Base-by-base conservation (phyloP, 2,113 vertebrate genomes). In the Macrotus californicus region DNA sequence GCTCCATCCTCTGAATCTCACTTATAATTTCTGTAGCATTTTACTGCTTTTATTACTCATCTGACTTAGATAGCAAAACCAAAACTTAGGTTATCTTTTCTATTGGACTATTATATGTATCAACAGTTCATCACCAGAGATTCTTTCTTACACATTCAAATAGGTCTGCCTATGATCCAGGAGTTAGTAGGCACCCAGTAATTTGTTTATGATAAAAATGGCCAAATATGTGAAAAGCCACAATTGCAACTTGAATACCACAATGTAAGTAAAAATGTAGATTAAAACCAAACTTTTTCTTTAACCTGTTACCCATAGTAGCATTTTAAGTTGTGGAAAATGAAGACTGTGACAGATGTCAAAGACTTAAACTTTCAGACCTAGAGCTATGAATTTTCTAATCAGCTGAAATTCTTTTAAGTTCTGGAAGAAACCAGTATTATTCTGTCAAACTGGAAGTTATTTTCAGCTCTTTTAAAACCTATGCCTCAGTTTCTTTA, bases 401-500 rank as follows among this genome's bases (percentile, higher is more conserved):
- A 66, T 61, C 59, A 85, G 34, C 77, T 36, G 43, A 84, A 93
- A 73, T 75, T 91, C n/a, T 66, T 43, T 69, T 75, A 88, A 46
- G 36, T 4, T 34, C 69, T 88, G 21, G 2, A 66, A 83, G 52
- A 93, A 88, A 88, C 21, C 43, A 46, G 18, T 21, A n/a, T 36
- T 39, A 75, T 52, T 88, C 29, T 66, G 22, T 54, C 67, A 82
- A 73, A 75, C 76, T 29, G 56, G 21, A 79, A 91, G 24, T 89
- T 82, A 87, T 67, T 87, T 67, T 84, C 48, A 84, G 56, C 16
- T 61, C 54, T 92, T 95, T 67, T 76, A 89, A 95, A 86, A 64
- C 12, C 10, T 89, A 89, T 48, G 43, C 50, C 24, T 89, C 26
- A 36, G 43, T 76, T 70, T 69, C 36, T 76, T 61, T 61, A 82